Evolutionary conservation across 2,888 invertebrate species (phyloP).

Genomic region (Leptodirus hochenwartii): DNA sequence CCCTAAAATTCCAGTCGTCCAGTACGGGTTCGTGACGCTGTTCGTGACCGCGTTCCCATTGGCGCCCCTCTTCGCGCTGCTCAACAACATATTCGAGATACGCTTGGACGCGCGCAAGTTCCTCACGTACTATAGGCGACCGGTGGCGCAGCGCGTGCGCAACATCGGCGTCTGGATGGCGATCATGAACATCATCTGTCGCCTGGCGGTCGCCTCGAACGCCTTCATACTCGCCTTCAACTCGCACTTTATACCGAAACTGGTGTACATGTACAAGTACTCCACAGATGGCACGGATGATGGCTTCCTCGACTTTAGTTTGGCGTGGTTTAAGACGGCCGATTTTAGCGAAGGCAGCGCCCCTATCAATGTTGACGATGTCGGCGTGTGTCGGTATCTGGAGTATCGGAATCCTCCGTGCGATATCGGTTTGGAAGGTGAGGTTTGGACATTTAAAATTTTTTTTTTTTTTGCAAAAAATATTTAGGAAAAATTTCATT

Average conservation of each 20-base stretch:
- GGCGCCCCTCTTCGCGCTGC: conserved; percentile 62
- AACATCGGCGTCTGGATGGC: conserved; percentile 67
- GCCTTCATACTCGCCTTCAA: conserved; percentile 66
- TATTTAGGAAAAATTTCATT: too few species aligned
- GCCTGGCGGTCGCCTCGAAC: conserved; percentile 59
- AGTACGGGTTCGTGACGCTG: conserved; percentile 72
- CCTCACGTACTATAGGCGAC: conserved; percentile 50
- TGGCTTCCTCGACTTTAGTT: conserved; percentile 50
- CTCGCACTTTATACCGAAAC: conserved; percentile 61
- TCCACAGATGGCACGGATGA: conserved; percentile 30
- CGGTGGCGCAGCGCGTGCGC: conserved; percentile 51
- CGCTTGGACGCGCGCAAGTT: conserved; percentile 69
- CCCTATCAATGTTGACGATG: conserved; percentile 16
- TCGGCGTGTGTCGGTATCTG: conserved; percentile 38
- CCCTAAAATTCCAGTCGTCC: conserved; percentile 43
- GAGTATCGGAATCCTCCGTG: conserved; percentile 51
- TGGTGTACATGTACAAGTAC: conserved; percentile 43
- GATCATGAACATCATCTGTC: conserved; percentile 55
- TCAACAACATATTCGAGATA: conserved; percentile 72
- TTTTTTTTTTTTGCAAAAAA: too few species aligned
- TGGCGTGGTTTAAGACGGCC: conserved; percentile 44
- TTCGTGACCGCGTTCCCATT: conserved; percentile 76
- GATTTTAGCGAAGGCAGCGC: conserved; percentile 33
- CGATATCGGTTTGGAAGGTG: too few species aligned
- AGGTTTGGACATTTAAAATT: too few species aligned